Conservation (phyloP, 2,888 invertebrate genomes). For the Priocnemis perturbator region DNA sequence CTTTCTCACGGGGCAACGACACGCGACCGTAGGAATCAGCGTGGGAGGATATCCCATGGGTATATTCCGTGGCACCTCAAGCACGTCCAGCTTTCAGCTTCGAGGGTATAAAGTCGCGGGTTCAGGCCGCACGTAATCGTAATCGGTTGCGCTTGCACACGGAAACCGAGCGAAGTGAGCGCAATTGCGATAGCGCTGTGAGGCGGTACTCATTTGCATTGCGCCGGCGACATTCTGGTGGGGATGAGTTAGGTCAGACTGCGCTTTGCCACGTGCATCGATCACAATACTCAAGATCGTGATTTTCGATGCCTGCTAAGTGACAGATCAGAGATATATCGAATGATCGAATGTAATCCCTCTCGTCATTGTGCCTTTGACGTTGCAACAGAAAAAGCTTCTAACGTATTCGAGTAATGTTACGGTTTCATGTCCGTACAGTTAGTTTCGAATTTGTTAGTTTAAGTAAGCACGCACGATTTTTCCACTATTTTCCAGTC, state of each 20-base stretch:
- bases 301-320: slow-evolving; percentile 7
- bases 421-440: too few species aligned
- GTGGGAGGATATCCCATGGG: slow-evolving; percentile 37
- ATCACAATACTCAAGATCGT: slow-evolving; percentile 13
- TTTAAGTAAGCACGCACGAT: too few species aligned
- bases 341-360: too few species aligned
- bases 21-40: slow-evolving; percentile 28
- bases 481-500: too few species aligned
- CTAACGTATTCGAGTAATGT: too few species aligned
- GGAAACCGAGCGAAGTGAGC: slow-evolving; percentile 20
- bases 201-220: slow-evolving; percentile 43
- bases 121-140: slow-evolving; percentile 34
- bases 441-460: too few species aligned
- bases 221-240: slow-evolving; percentile 44
- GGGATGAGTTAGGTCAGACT: slow-evolving; percentile 35
- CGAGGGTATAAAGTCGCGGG: slow-evolving; percentile 35
- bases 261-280: slow-evolving; percentile 9
- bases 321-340: not conserved
- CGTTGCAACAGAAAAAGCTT: too few species aligned
- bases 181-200: slow-evolving; percentile 23
- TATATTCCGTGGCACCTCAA: slow-evolving; percentile 20
- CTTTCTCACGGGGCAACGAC: slow-evolving; percentile 37
- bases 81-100: slow-evolving; percentile 37
- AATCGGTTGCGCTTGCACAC: slow-evolving; percentile 8
- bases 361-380: too few species aligned